Evolutionary conservation across 2,113 vertebrate genomes (phyloP).

Genomic region (Meriones unguiculatus): DNA sequence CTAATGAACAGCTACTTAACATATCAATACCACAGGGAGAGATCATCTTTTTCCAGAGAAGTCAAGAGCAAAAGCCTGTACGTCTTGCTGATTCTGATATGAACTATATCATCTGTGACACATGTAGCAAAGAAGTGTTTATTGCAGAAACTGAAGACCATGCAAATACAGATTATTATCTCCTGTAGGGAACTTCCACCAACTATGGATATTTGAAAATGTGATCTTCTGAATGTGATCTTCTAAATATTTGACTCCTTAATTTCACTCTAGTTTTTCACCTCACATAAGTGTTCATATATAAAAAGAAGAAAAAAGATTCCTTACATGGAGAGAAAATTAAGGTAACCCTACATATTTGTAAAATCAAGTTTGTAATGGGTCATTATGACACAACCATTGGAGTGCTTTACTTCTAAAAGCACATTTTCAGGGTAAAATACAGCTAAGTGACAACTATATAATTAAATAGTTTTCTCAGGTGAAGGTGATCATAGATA

Average conservation of each 20-base stretch:
- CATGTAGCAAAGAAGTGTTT: not conserved
- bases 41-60: not conserved
- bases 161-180: not conserved
- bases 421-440: not conserved
- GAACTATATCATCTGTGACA: not conserved
- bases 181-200: not conserved
- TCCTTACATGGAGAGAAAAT: not conserved
- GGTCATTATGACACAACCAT: not conserved
- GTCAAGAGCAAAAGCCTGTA: not conserved
- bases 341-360: not conserved
- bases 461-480: not conserved
- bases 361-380: slow-evolving; percentile 19
- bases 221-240: slow-evolving; percentile 35
- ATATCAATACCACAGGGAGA: not conserved
- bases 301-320: not conserved
- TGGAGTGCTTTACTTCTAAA: not conserved
- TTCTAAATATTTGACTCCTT: slow-evolving; percentile 1
- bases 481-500: not conserved
- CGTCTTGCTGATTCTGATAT: slow-evolving; percentile 10
- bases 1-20: slow-evolving; percentile 33
- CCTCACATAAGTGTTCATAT: not conserved
- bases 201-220: not conserved
- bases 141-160: not conserved
- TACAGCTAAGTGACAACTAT: not conserved
- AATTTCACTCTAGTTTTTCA: not conserved